Base-by-base conservation (phyloP, 2,888 invertebrate species). In the Amiota minor region DNA sequence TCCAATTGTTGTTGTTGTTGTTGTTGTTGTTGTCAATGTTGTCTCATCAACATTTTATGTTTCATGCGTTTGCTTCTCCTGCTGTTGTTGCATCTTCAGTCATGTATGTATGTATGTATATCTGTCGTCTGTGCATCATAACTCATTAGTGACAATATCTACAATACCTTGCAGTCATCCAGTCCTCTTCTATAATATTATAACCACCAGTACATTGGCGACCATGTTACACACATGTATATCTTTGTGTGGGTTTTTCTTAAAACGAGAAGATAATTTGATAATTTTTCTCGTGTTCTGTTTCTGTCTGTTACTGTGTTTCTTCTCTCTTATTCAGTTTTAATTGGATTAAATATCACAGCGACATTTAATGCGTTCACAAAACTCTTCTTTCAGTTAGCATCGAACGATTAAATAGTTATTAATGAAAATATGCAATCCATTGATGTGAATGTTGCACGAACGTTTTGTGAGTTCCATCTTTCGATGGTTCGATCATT, bases 101-200 rank as follows among this genome's bases (percentile, higher is more conserved):
- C 35, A 35, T 6, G 35, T 35, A 23, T 35, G 35, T 35, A 35
- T 35, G 35, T 35, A 35, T 23, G 35, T 6, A 35, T 16, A 20
- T 11, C 20, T 81, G 84, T 75, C 78, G 84, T 86, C 84, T 86
- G 84, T 79, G 85, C 84, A 80, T 81, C 86, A 85, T 85, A 86
- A 86, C 85, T 85, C 86, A 85, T 85, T 85, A 86, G 84, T 80
- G 86, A 84, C 85, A 86, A 83, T 81, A 84, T 83, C 84, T 79
- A 76, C 49, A 64, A 56, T 18, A 18, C 50, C 64, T 16, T 35
- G 35, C 35, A 35, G 35, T 49, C 14, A 35, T 45, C 16, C 50
- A 46, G 45, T 23, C 50, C 23, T 23, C 10, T 35, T n/a, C n/a
- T 59, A 20, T 4, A 16, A n/a, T 23, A n/a, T 16, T 59, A 18